A percentile compares a stretch with the other conserved stretches of the same genome.
phyloP scores from a whole-genome alignment of 2,113 vertebrate species.

The Speoplatyrhinus poulsoni region DNA sequence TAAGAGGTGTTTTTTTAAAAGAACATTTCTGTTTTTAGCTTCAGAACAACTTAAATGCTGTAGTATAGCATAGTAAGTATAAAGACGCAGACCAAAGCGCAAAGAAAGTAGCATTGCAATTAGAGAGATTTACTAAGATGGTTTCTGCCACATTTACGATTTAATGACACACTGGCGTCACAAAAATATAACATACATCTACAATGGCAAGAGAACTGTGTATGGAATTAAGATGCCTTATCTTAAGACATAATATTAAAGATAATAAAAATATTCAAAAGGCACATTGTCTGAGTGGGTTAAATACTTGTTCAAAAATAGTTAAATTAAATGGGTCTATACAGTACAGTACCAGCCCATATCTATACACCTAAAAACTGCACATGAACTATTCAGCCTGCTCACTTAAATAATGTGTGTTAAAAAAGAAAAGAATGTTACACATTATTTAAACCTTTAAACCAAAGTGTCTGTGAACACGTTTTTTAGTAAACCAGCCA shows the following conservation, averaged over 20 bases:
- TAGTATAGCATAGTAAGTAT: constrained; percentile 28
- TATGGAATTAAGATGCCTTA: constrained; percentile 26
- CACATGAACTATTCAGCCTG: background rate
- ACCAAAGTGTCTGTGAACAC: constrained; percentile 4
- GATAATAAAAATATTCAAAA: constrained; percentile 38
- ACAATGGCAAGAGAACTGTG: constrained; percentile 37
- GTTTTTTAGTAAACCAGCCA: constrained; percentile 49
- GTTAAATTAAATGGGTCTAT: too few relatives aligned
- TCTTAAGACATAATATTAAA: constrained; percentile 38
- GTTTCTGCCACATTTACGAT: constrained; percentile 47
- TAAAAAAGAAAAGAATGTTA: background rate
- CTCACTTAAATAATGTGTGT: background rate
- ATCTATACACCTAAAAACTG: constrained; percentile 6
- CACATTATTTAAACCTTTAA: background rate
- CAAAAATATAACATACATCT: constrained; percentile 43
- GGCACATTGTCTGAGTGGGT: constrained; percentile 28
- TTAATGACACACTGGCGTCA: constrained; percentile 57
- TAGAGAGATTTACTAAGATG: constrained; percentile 57
- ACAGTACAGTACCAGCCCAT: constrained; percentile 20
- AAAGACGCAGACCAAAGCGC: constrained; percentile 39
- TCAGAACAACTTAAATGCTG: constrained; percentile 9
- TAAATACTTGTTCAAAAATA: background rate
- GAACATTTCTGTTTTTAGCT: constrained; percentile 8
- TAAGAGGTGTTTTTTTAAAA: constrained; percentile 15
- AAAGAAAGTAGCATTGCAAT: constrained; percentile 43